Evolutionary conservation across 2,888 invertebrate genomes (phyloP).

Genomic region (Pammene fasciana): DNA sequence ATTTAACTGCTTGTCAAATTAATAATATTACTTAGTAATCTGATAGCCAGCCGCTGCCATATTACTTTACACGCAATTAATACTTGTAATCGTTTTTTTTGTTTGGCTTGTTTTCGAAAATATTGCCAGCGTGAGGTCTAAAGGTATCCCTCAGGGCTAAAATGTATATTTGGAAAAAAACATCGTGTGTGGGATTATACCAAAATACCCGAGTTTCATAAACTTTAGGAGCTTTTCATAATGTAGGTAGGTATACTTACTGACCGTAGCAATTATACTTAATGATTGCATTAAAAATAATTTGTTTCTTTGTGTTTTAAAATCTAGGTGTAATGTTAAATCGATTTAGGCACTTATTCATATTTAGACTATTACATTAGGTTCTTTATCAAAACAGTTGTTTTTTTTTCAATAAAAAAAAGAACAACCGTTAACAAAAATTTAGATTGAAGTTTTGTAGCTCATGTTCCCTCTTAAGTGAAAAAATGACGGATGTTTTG

Average conservation of each 20-base stretch:
- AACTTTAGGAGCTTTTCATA: not conserved
- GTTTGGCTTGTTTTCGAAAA: conserved; percentile 13
- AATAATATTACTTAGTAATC: conserved; percentile 1
- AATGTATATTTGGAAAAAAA: conserved; percentile 9
- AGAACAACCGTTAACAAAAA: too few relatives aligned
- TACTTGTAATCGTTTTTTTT: conserved; percentile 45
- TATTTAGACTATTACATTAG: too few relatives aligned
- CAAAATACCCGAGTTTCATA: not conserved
- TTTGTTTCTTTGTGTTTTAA: too few relatives aligned
- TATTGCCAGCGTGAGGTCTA: conserved; percentile 39
- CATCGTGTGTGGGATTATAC: conserved; percentile 12
- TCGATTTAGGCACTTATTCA: too few relatives aligned
- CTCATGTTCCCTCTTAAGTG: not conserved
- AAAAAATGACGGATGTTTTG: not conserved
- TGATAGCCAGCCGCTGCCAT: conserved; percentile 28
- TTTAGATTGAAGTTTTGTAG: not conserved
- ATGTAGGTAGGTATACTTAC: too few relatives aligned
- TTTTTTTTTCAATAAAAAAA: too few relatives aligned
- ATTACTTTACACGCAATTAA: conserved; percentile 48
- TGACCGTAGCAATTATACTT: too few relatives aligned
- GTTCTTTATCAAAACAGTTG: too few relatives aligned
- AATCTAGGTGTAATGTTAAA: too few relatives aligned
- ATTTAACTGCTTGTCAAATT: too few relatives aligned
- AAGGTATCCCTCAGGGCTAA: conserved; percentile 11
- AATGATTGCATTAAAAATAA: too few relatives aligned